Percentiles rank a stretch among this genome's conserved stretches.
phyloP scores from a whole-genome alignment of 2,888 invertebrate genomes.

The Leptopilina myrica region DNA sequence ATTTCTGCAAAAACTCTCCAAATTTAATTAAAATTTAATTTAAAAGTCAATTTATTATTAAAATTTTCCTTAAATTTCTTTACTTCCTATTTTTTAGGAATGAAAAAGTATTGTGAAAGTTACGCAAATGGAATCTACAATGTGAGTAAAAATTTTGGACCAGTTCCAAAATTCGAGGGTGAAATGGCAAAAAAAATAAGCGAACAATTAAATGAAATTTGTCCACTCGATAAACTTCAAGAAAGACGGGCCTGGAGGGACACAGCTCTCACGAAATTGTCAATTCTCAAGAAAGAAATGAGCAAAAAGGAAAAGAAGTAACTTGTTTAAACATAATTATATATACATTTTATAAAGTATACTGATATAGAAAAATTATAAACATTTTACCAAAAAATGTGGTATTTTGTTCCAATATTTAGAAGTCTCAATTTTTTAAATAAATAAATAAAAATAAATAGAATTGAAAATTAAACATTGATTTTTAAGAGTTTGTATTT shows the following conservation, averaged over 20 bases:
- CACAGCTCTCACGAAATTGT: constrained; percentile 87
- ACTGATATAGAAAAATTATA: too few relatives aligned
- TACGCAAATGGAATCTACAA: constrained; percentile 81
- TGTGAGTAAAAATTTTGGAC: constrained; percentile 86
- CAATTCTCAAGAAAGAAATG: constrained; percentile 87
- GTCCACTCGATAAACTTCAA: constrained; percentile 85
- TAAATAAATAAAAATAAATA: too few relatives aligned
- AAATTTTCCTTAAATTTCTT: too few relatives aligned
- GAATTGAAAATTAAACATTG: too few relatives aligned
- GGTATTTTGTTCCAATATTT: too few relatives aligned
- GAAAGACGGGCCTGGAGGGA: constrained; percentile 91
- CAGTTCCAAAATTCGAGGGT: constrained; percentile 85
- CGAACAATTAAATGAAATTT: constrained; percentile 84
- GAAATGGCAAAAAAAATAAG: constrained; percentile 83
- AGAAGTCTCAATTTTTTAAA: too few relatives aligned
- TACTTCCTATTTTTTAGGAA: constrained; percentile 72
- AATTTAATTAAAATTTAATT: too few relatives aligned
- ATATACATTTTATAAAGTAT: too few relatives aligned
- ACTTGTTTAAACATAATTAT: too few relatives aligned
- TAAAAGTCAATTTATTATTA: too few relatives aligned
- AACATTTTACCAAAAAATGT: too few relatives aligned
- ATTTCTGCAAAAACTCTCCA: not conserved
- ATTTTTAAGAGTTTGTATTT: too few relatives aligned
- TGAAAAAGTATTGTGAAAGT: constrained; percentile 81
- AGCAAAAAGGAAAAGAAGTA: constrained; percentile 79